Evolutionary conservation across 2,797 vertebrate genomes (phyloP).

Genomic region (Nasua narica): DNA sequence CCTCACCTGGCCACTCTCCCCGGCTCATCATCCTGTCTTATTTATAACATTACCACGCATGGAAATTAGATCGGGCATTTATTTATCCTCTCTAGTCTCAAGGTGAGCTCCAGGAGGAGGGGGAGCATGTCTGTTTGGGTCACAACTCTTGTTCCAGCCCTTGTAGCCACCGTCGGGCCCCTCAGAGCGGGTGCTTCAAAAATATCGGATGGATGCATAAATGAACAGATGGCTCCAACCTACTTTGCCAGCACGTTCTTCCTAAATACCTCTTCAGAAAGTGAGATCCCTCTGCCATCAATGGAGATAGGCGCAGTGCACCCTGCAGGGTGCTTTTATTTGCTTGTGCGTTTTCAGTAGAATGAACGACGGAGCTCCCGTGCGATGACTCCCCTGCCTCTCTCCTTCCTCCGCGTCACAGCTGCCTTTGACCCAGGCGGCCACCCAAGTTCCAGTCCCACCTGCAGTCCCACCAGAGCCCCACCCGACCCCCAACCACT

Average conservation of each 20-base stretch:
- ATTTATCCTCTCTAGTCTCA: background rate
- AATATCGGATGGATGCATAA: background rate
- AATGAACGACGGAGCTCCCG: background rate
- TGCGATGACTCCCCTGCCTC: rapidly evolving
- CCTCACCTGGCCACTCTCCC: background rate
- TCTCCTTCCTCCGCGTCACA: background rate
- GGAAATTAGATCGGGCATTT: background rate
- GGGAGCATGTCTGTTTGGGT: background rate
- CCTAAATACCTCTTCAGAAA: background rate
- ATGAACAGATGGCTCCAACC: background rate
- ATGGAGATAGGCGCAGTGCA: too few species aligned
- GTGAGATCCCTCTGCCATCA: background rate
- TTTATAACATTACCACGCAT: background rate
- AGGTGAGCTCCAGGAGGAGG: background rate
- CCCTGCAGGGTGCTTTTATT: too few species aligned
- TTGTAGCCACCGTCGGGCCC: rapidly evolving
- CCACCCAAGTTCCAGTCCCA: too few species aligned
- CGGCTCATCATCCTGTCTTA: background rate
- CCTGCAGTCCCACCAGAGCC: background rate
- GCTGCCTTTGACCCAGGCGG: background rate
- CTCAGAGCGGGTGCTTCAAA: background rate
- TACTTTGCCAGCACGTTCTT: background rate
- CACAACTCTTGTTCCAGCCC: background rate
- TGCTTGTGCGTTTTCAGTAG: background rate
- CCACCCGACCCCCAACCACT: background rate